Conservation (phyloP, 2,888 invertebrate genomes). For the Iselma pallidipennis region DNA sequence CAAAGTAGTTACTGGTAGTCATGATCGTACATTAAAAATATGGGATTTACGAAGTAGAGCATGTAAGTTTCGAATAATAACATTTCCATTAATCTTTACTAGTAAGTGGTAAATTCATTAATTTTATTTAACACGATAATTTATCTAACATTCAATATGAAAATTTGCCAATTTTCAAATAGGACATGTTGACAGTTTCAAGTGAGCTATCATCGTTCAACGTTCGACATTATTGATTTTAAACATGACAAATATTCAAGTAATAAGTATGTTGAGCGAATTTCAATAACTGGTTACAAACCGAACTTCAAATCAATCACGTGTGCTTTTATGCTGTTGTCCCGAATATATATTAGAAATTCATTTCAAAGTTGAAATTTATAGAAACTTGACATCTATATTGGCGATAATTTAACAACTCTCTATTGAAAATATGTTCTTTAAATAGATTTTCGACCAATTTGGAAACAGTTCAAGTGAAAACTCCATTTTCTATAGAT, state of each 20-base stretch:
- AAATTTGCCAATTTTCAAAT: not conserved
- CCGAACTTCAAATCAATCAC: not conserved
- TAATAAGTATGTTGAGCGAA: not conserved
- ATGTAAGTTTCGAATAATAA: no score
- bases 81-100: no score
- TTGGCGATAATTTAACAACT: not conserved
- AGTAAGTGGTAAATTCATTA: no score
- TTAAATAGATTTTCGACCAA: not conserved
- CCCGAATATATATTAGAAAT: not conserved
- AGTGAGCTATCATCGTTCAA: not conserved
- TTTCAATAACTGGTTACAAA: conserved; percentile 1
- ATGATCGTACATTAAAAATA: conserved; percentile 96
- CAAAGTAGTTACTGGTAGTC: conserved; percentile 96
- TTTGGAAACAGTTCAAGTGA: not conserved
- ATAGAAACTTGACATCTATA: not conserved
- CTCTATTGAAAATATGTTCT: not conserved
- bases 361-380: not conserved
- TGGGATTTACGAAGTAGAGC: conserved; percentile 96
- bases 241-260: not conserved
- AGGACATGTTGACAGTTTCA: not conserved
- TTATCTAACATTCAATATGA: not conserved
- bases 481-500: no score
- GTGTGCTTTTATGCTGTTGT: not conserved
- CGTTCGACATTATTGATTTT: conserved; percentile 4
- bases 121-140: no score